Percentiles rank a stretch among this genome's conserved stretches.
Conservation (phyloP, 1,140 invertebrate species). For the Bathynomus jamesi region DNA sequence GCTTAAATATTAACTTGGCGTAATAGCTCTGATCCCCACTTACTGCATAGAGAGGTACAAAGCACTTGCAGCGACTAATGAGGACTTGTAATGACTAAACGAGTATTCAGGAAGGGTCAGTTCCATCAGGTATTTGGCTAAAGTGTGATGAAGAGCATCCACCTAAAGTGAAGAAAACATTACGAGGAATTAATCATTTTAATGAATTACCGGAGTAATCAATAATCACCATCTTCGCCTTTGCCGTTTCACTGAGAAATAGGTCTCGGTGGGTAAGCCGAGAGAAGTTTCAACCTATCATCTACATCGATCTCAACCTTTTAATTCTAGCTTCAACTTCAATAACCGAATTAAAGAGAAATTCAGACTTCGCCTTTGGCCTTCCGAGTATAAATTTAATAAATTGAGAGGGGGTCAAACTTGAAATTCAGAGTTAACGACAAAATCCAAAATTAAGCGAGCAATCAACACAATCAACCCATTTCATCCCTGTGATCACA, state of each 20-base stretch:
- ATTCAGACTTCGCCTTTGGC: no score
- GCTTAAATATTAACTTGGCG: neutral
- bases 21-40: neutral
- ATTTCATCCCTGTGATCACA: no score
- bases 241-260: neutral
- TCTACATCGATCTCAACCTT: neutral
- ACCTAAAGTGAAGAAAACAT: constrained; percentile 45
- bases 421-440: no score
- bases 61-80: constrained; percentile 65
- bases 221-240: neutral
- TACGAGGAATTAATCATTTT: constrained; percentile 40
- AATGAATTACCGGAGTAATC: constrained; percentile 12
- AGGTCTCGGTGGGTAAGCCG: neutral
- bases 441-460: no score
- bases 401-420: no score
- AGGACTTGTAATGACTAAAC: constrained; percentile 70
- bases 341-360: neutral
- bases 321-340: neutral
- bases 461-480: no score
- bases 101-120: constrained; percentile 72
- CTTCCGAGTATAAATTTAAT: no score
- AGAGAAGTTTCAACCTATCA: neutral
- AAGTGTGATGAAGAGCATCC: constrained; percentile 62
- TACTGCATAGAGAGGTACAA: constrained; percentile 59
- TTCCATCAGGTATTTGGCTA: constrained; percentile 91